Evolutionary conservation across 2,113 vertebrate genomes (phyloP).

Genomic region (Halcyon malimbica): DNA sequence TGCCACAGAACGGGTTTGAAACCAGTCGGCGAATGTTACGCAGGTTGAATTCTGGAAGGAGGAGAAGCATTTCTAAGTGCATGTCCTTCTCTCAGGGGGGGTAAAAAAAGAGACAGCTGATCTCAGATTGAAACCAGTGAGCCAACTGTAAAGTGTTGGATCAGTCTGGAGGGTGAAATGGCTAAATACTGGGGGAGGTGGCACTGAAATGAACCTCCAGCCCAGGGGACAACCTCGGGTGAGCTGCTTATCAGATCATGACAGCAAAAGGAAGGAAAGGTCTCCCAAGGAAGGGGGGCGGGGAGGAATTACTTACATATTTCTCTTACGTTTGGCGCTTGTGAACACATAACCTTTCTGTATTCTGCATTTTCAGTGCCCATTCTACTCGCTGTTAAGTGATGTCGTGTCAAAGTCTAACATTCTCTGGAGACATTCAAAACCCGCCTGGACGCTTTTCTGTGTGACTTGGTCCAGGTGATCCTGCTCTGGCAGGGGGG

Average conservation of each 20-base stretch:
- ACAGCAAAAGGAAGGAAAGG: not conserved
- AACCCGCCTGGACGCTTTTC: too few species aligned
- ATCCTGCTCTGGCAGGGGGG: too few species aligned
- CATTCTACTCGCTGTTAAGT: not conserved
- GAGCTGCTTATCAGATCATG: not conserved
- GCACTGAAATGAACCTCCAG: not conserved
- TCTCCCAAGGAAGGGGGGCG: not conserved
- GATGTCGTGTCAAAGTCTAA: not conserved
- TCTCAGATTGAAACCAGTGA: not conserved
- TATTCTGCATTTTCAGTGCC: not conserved
- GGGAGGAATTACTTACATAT: not conserved
- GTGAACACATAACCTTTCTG: not conserved
- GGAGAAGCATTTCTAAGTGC: not conserved
- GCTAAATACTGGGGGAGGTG: not conserved
- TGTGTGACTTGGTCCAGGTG: too few species aligned
- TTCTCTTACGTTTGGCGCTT: not conserved
- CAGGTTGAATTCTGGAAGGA: not conserved
- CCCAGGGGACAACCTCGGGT: not conserved
- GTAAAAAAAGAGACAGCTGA: not conserved
- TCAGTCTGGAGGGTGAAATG: not conserved
- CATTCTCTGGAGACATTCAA: too few species aligned
- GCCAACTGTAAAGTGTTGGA: not conserved
- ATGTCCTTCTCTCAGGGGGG: rapidly evolving
- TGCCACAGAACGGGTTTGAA: slow-evolving; percentile 18
- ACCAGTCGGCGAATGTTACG: not conserved